phyloP scores from a whole-genome alignment of 2,113 vertebrate species.

The Thermophis baileyi region DNA sequence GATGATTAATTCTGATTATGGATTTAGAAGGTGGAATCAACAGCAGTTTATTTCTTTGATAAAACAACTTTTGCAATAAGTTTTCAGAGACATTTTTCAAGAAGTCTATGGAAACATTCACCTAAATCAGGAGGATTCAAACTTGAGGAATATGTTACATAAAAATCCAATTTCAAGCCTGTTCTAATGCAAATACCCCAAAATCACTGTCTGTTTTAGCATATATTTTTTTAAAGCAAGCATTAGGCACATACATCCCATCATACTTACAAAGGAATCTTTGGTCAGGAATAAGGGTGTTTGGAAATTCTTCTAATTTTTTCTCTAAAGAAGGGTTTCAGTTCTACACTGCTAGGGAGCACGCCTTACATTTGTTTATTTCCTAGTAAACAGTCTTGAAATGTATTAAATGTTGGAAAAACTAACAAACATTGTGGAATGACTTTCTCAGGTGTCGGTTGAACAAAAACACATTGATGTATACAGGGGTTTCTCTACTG shows the following conservation, averaged over 20 bases:
- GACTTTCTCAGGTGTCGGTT: not conserved
- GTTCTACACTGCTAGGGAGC: not conserved
- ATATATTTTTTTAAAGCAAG: not conserved
- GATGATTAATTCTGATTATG: not conserved
- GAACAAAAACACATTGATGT: not conserved
- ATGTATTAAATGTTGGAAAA: not conserved
- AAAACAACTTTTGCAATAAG: not conserved
- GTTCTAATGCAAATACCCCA: not conserved
- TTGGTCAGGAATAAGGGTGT: not conserved
- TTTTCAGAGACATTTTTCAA: not conserved
- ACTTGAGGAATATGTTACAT: not conserved
- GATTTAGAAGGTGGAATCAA: not conserved
- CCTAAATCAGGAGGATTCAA: not conserved
- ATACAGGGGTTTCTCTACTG: not conserved
- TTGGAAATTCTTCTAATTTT: not conserved
- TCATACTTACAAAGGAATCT: not conserved
- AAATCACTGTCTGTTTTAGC: not conserved
- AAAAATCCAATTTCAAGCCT: not conserved
- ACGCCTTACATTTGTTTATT: not conserved
- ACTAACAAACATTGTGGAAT: not conserved
- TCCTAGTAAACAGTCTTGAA: not conserved
- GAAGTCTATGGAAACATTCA: not conserved
- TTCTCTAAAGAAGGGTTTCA: not conserved
- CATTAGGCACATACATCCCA: not conserved
- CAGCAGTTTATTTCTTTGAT: not conserved